Conservation (phyloP, 2,888 invertebrate species). For the Alviniconcha strummeri region DNA sequence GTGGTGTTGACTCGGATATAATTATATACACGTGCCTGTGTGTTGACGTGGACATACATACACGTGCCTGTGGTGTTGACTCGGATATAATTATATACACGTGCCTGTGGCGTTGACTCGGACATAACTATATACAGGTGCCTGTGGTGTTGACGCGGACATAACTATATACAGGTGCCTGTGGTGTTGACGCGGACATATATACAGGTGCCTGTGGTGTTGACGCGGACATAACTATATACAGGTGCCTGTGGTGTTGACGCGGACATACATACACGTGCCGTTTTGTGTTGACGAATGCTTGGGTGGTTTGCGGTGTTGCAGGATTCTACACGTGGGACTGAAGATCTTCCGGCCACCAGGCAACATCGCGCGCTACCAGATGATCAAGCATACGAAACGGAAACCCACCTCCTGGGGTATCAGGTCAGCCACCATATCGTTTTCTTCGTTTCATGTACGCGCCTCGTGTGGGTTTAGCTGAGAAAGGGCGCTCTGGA, state of each 20-base stretch:
- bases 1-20: too few relatives aligned
- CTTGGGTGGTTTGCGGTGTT: conserved; percentile 21
- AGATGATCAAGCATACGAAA: conserved; percentile 91
- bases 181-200: not conserved
- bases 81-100: not conserved
- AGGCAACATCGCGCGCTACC: conserved; percentile 93
- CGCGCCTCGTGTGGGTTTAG: not conserved
- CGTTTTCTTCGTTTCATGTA: not conserved
- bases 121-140: not conserved
- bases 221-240: not conserved
- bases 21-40: too few relatives aligned
- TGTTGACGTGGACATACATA: too few relatives aligned
- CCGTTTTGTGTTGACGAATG: not conserved
- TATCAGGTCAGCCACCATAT: conserved; percentile 54
- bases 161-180: not conserved
- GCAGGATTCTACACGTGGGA: conserved; percentile 74
- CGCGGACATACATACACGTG: not conserved
- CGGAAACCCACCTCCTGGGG: conserved; percentile 63
- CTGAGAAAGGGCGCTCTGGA: too few relatives aligned
- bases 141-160: not conserved
- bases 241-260: not conserved
- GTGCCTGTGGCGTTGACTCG: not conserved
- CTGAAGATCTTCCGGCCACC: conserved; percentile 95
- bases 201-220: not conserved
- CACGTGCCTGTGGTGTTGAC: too few relatives aligned